Evolutionary conservation across 92 coral and sea anemone species (phyloP), one percentile per base, ranked within the genome.

Genomic region (Blastomussa wellsi): DNA sequence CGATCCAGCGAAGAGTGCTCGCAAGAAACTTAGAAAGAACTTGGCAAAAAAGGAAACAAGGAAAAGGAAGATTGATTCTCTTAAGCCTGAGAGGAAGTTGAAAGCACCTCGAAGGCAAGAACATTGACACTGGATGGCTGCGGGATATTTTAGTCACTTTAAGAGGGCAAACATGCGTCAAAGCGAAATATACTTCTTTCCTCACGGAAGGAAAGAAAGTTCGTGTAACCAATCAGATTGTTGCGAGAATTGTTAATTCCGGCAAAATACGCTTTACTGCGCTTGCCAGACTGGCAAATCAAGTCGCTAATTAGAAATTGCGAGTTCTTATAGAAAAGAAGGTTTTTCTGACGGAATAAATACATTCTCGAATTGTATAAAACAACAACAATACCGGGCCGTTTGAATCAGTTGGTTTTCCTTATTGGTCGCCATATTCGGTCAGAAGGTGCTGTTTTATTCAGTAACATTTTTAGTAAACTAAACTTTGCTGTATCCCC

Each of bases 1-100:
- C 26, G 93, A 94, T 67, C 98, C 98, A 15, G 86, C 90, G 7
- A 90, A 87, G 68, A 91, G 90, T 72, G 97, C 94, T 29, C 94
- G 97, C 13, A 88, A 88, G 70, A 97, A 97, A 72, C 77, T 97
- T 82, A 97, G 93, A 83, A 92, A 94, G 87, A 97, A 97, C 78
- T 42, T 94, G 36, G 91, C 94, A 37, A 97, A 97, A 86, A 93
- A 87, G 28, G 97, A 92, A 59, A 87, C 90, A 20, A 92, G 97
- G 57, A 97, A 97, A 78, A 85, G 99, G 70, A 97, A 97, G 85
- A 71, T 94, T 36, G 97, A 97, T 70, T 51, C 87, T 29, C 76
- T 83, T 64, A 97, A 93, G 72, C 95, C 98, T 13, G 88, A 91
- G 32, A 88, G 98, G 72, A 96, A 81, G 82, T 64, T 91, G 15